Evolutionary conservation across 2,113 vertebrate genomes (phyloP).

Genomic region (Heterochromis multidens): DNA sequence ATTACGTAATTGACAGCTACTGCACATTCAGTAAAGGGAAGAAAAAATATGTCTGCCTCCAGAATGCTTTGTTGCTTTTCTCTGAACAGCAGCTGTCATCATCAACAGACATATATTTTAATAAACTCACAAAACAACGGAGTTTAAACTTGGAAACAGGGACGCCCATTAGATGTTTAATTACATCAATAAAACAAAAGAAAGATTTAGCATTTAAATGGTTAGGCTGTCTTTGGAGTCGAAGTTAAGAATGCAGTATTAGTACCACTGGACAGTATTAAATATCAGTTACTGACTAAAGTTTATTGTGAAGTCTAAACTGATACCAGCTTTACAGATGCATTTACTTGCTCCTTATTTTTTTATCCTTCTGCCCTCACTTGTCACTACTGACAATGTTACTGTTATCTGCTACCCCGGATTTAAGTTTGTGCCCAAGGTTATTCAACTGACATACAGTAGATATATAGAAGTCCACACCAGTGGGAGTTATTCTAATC

Average conservation of each 20-base stretch:
- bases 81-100: neutral
- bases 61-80: neutral
- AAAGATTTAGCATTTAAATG: neutral
- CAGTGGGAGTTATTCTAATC: neutral
- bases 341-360: neutral
- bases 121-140: neutral
- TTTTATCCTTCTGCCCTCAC: neutral
- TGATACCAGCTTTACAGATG: neutral
- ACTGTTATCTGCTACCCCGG: neutral
- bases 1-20: neutral
- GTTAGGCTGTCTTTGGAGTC: neutral
- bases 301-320: neutral
- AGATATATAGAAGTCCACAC: neutral
- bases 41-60: neutral
- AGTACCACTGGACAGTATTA: neutral
- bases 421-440: neutral
- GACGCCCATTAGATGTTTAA: neutral
- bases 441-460: neutral
- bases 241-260: neutral
- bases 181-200: neutral
- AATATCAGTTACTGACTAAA: neutral
- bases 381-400: neutral
- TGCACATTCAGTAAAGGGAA: neutral
- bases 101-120: neutral
- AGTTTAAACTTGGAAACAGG: neutral